Percentiles rank a stretch among this genome's conserved stretches.
Evolutionary conservation across 2,888 invertebrate species (phyloP).

Genomic region (Nomada fucata): DNA sequence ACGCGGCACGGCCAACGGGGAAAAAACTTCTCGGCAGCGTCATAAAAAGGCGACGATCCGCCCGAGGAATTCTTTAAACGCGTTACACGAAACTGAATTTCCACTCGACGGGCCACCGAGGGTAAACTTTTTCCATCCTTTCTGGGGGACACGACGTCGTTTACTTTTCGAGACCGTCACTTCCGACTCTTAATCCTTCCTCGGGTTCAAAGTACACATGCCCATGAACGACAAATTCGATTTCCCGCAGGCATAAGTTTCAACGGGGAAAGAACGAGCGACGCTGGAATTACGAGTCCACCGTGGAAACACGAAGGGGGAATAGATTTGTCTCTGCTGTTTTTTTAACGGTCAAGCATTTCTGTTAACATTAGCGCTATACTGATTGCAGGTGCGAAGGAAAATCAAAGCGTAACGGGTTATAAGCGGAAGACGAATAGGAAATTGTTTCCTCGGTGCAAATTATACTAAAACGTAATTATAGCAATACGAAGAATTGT

Average conservation of each 20-base stretch:
- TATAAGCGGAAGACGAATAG: too few species aligned
- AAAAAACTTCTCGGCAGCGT: constrained; percentile 22
- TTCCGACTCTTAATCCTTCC: constrained; percentile 49
- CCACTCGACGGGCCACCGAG: constrained; percentile 36
- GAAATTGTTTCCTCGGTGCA: too few species aligned
- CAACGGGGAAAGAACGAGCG: neutral
- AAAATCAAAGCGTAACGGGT: too few species aligned
- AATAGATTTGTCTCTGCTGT: neutral
- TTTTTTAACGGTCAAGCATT: too few species aligned
- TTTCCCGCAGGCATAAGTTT: constrained; percentile 49
- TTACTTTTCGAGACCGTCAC: constrained; percentile 49
- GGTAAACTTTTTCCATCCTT: constrained; percentile 55
- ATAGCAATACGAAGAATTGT: too few species aligned
- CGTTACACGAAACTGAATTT: constrained; percentile 59
- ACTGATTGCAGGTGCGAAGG: too few species aligned
- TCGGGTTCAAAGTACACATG: constrained; percentile 29
- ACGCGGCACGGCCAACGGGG: neutral
- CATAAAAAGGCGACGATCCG: constrained; percentile 16
- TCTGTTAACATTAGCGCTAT: too few species aligned
- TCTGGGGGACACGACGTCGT: constrained; percentile 47
- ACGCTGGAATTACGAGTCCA: neutral
- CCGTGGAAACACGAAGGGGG: neutral
- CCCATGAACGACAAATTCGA: constrained; percentile 42
- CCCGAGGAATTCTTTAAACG: constrained; percentile 44
- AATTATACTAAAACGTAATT: too few species aligned